phyloP scores from a whole-genome alignment of 2,113 vertebrate genomes.

The Tenebrosternarchus preto region DNA sequence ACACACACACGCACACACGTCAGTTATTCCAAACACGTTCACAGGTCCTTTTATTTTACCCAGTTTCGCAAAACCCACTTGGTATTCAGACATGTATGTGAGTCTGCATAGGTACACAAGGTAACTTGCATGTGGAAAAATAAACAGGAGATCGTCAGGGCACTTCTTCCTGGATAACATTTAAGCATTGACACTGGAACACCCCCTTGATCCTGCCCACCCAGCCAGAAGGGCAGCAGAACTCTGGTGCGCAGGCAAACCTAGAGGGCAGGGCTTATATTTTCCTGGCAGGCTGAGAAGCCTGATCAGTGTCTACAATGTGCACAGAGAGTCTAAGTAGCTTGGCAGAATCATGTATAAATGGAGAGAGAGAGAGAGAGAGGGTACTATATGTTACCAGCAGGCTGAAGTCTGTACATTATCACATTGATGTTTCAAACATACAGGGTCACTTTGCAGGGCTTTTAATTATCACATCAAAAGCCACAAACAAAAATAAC shows the following conservation, averaged over 20 bases:
- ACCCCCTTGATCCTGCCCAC: slow-evolving; percentile 25
- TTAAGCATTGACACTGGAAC: too few species aligned
- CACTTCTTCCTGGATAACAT: slow-evolving; percentile 36
- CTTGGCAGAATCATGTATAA: not conserved
- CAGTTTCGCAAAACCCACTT: slow-evolving; percentile 24
- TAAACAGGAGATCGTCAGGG: slow-evolving; percentile 24
- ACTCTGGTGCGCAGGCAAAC: not conserved
- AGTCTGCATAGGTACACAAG: slow-evolving; percentile 25
- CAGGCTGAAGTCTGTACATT: too few species aligned
- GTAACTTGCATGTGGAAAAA: slow-evolving; percentile 42
- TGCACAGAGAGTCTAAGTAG: not conserved
- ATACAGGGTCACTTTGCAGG: too few species aligned
- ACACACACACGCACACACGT: not conserved
- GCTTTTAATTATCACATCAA: too few species aligned
- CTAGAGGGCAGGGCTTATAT: slow-evolving; percentile 33
- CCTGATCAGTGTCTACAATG: slow-evolving; percentile 40
- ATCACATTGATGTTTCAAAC: too few species aligned
- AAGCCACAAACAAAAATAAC: too few species aligned
- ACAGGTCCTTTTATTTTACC: slow-evolving; percentile 1
- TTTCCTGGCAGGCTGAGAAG: slow-evolving; percentile 47
- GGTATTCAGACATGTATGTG: slow-evolving; percentile 26
- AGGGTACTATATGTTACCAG: too few species aligned
- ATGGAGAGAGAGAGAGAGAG: not conserved
- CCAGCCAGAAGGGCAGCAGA: slow-evolving; percentile 1
- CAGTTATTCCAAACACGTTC: slow-evolving; percentile 18